A percentile compares a stretch with the other conserved stretches of the same genome.
phyloP scores from a whole-genome alignment of 1,140 invertebrate genomes.

The Semibalanus balanoides region DNA sequence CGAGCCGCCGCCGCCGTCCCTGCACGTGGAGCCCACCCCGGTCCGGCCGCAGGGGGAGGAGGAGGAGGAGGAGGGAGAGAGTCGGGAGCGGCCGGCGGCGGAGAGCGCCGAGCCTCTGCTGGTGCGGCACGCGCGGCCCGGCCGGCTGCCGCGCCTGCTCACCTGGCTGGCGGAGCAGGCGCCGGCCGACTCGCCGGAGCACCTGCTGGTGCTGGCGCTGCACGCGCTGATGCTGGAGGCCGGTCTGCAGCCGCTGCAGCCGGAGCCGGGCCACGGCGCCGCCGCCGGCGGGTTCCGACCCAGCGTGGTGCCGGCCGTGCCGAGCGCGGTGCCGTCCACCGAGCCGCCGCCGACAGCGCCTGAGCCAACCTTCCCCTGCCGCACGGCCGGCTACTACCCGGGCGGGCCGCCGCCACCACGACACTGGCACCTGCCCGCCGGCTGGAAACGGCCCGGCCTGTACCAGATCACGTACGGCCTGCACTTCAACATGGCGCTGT shows the following conservation, averaged over 20 bases:
- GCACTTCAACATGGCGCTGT: not conserved
- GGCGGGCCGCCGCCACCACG: not conserved
- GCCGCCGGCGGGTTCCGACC: not conserved
- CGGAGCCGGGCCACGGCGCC: not conserved
- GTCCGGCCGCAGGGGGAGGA: too few relatives aligned
- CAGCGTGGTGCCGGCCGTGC: not conserved
- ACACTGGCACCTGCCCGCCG: not conserved
- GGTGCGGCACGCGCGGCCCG: not conserved
- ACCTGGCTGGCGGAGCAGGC: not conserved
- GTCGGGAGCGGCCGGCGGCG: too few relatives aligned
- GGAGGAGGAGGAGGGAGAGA: too few relatives aligned
- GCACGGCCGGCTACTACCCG: not conserved
- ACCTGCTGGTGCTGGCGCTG: not conserved
- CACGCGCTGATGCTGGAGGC: slow-evolving; percentile 2
- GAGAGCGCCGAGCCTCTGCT: too few relatives aligned
- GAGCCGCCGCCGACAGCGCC: not conserved
- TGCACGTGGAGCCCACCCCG: too few relatives aligned
- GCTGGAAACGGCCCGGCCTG: not conserved
- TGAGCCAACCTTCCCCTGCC: not conserved
- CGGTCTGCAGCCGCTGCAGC: not conserved
- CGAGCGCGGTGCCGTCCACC: not conserved
- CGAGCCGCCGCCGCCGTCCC: too few relatives aligned
- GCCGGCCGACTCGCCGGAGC: not conserved
- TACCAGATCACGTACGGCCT: not conserved
- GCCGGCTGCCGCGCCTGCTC: not conserved